Conservation (phyloP, 2,888 invertebrate species). For the Heterodera filipjevi region DNA sequence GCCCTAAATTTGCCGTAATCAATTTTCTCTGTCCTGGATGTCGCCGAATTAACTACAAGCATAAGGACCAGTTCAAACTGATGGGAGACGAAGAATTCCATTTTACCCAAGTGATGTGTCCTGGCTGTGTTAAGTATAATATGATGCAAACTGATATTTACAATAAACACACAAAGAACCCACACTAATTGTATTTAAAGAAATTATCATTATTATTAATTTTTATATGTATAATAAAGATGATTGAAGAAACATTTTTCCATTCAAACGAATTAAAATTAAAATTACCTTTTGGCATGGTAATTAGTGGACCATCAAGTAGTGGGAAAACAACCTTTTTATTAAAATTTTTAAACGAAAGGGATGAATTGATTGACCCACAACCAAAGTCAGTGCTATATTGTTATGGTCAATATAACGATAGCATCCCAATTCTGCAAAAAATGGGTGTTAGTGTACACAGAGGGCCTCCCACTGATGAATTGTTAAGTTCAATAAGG, state of each 20-base stretch:
- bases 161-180: background rate
- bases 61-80: background rate
- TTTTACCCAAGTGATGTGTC: background rate
- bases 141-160: background rate
- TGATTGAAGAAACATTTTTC: background rate
- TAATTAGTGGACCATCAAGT: background rate
- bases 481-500: background rate
- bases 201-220: background rate
- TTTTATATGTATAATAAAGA: background rate
- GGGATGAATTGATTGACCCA: background rate
- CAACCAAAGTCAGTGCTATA: background rate
- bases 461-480: conserved; percentile 22
- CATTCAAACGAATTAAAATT: background rate
- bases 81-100: background rate
- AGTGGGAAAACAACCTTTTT: background rate
- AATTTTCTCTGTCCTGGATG: background rate
- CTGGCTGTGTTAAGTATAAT: background rate
- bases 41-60: background rate
- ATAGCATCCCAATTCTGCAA: background rate
- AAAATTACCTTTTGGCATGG: background rate
- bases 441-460: background rate
- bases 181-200: background rate
- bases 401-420: background rate
- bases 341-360: background rate
- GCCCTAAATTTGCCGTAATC: background rate